Conservation (phyloP, 2,888 invertebrate species). For the Chaitophorus viminalis region DNA sequence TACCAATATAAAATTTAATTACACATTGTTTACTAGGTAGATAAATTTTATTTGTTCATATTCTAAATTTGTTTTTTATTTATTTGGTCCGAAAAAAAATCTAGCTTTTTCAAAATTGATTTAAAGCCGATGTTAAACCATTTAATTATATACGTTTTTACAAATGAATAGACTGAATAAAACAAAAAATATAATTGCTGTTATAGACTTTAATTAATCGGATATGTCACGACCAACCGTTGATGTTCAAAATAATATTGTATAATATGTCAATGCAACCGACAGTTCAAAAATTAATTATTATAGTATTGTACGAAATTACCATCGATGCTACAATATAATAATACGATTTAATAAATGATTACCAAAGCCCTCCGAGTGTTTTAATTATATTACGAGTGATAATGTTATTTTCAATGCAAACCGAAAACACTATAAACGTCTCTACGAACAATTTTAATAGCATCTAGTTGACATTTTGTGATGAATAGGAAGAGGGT, state of each 20-base stretch:
- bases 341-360: conserved; percentile 50
- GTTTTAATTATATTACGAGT: conserved; percentile 33
- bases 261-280: conserved; percentile 42
- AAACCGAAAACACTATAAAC: conserved; percentile 39
- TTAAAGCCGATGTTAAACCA: conserved; percentile 23
- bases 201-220: conserved; percentile 53
- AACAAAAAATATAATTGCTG: conserved; percentile 20
- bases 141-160: conserved; percentile 17
- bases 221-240: conserved; percentile 42
- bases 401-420: conserved; percentile 7
- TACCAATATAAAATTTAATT: too few relatives aligned
- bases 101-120: not conserved
- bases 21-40: too few relatives aligned
- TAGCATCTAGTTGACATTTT: conserved; percentile 22
- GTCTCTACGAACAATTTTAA: conserved; percentile 21
- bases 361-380: conserved; percentile 30
- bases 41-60: too few relatives aligned
- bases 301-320: conserved; percentile 23
- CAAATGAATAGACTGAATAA: conserved; percentile 19
- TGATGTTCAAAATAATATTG: conserved; percentile 23
- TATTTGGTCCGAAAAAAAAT: not conserved
- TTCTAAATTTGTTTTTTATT: too few relatives aligned
- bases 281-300: conserved; percentile 54
- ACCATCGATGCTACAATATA: conserved; percentile 31
- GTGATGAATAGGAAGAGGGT: conserved; percentile 18